These are phyloP conservation scores for Dipodomys merriami DNA, from an alignment of 2,113 vertebrate genomes.

Conservation along the genomic window DNA sequence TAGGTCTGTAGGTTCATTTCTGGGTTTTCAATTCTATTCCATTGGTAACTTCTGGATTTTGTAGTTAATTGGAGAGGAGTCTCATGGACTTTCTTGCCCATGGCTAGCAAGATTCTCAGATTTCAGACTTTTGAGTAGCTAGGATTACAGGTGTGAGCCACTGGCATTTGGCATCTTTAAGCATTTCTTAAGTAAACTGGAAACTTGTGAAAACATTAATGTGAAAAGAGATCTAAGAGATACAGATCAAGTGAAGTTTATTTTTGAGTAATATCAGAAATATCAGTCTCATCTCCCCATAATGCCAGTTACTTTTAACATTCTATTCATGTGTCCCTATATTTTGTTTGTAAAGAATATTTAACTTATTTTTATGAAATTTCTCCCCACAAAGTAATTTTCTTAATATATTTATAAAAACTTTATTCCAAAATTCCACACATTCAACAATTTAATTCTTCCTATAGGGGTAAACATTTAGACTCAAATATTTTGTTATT, in stretches of 20 bases:
- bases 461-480: background rate
- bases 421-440: background rate
- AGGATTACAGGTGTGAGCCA: too few species aligned
- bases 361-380: constrained; percentile 20
- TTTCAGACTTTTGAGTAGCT: too few species aligned
- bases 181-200: background rate
- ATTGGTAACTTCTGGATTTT: too few species aligned
- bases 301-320: background rate
- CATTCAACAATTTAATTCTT: background rate
- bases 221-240: background rate
- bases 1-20: too few species aligned
- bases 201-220: background rate
- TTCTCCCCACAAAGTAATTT: background rate
- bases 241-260: background rate
- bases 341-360: background rate
- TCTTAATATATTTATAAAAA: background rate
- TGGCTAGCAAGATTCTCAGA: too few species aligned
- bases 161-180: background rate
- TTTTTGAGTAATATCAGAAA: constrained; percentile 3
- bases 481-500: background rate
- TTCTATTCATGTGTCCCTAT: background rate
- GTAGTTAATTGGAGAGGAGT: too few species aligned
- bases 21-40: too few species aligned
- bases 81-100: too few species aligned
- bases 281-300: background rate